phyloP scores from a whole-genome alignment of 2,797 vertebrate species.

The Macropus fuliginosus region DNA sequence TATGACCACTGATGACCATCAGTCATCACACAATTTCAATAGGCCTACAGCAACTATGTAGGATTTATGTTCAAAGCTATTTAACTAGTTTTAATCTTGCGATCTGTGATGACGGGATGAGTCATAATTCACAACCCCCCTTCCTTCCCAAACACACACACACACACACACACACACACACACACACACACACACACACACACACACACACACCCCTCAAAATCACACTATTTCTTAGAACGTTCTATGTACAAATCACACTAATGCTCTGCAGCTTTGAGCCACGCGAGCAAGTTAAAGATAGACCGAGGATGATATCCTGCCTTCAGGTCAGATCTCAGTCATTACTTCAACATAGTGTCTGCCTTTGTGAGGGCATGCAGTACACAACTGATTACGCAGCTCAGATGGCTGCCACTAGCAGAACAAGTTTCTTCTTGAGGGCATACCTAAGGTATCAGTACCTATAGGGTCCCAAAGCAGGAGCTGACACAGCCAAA shows the following conservation, averaged over 20 bases:
- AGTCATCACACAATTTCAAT: background rate
- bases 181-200: too few species aligned
- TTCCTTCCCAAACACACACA: background rate
- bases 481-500: background rate
- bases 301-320: background rate
- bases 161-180: too few species aligned
- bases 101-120: background rate
- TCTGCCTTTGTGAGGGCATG: background rate
- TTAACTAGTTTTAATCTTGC: background rate
- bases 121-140: background rate
- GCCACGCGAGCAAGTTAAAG: background rate
- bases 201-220: background rate
- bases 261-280: background rate
- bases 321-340: background rate
- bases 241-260: background rate
- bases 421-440: background rate
- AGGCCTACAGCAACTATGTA: background rate
- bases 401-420: background rate
- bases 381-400: background rate
- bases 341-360: constrained; percentile 1
- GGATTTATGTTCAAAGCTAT: background rate
- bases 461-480: background rate
- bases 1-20: background rate
- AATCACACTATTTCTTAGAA: background rate
- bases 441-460: background rate